These are phyloP conservation scores for Coregonus clupeaformis DNA, from an alignment of 2,113 vertebrate genomes.

Conservation along the genomic window DNA sequence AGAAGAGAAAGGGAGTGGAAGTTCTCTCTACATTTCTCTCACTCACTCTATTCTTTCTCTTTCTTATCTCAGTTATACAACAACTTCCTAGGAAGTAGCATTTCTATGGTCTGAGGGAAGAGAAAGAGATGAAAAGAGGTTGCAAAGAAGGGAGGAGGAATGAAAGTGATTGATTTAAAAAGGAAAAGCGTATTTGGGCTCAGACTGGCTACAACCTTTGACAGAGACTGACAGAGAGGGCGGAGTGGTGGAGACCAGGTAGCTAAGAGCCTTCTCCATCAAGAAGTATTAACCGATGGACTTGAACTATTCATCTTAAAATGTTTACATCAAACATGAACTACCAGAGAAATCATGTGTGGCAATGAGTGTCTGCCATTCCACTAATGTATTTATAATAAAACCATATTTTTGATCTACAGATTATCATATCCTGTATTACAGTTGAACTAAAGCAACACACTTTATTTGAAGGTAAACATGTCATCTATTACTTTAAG, in stretches of 20 bases:
- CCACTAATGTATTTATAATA: background rate
- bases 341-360: background rate
- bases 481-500: too few species aligned
- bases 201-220: background rate
- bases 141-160: background rate
- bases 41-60: conserved; percentile 13
- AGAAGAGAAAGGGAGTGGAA: background rate
- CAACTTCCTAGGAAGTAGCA: conserved; percentile 72
- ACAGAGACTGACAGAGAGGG: conserved; percentile 1
- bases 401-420: background rate
- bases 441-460: too few species aligned
- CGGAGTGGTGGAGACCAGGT: too few species aligned
- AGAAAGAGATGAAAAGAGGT: background rate
- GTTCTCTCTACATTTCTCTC: background rate
- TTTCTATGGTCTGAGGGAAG: conserved; percentile 72
- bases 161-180: background rate
- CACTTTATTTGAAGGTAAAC: too few species aligned
- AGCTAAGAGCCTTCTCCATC: background rate
- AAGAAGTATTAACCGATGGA: background rate
- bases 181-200: background rate
- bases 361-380: background rate
- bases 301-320: background rate
- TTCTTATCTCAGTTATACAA: conserved; percentile 70
- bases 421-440: too few species aligned
- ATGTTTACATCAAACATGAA: background rate